phyloP scores from a whole-genome alignment of 2,888 invertebrate genomes.

The Lamproptera curius region DNA sequence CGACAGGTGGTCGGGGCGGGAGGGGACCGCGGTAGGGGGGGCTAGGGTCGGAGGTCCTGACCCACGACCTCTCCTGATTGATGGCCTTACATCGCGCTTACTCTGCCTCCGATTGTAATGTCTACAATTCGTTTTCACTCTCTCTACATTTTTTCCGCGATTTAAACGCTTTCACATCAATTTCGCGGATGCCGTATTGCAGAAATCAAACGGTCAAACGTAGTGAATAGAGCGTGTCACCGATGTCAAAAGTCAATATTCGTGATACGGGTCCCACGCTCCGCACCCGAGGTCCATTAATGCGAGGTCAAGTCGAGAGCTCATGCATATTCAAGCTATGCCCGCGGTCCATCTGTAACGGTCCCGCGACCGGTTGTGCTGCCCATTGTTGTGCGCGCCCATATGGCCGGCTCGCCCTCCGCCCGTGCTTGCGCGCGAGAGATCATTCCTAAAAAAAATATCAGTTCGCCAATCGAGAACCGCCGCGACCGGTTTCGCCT shows the following conservation, averaged over 20 bases:
- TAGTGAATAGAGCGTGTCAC: conserved; percentile 37
- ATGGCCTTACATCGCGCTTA: conserved; percentile 48
- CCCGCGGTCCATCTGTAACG: conserved; percentile 72
- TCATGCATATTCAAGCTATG: conserved; percentile 73
- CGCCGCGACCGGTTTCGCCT: conserved; percentile 22
- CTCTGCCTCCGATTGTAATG: conserved; percentile 47
- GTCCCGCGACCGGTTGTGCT: conserved; percentile 70
- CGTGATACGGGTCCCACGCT: conserved; percentile 58
- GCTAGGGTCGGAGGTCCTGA: conserved; percentile 42
- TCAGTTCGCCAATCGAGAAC: conserved; percentile 12
- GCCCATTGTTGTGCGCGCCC: conserved; percentile 66
- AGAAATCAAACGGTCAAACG: conserved; percentile 19
- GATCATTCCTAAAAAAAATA: conserved; percentile 2
- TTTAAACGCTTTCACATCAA: too few species aligned
- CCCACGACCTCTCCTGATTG: conserved; percentile 63
- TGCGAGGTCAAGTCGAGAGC: conserved; percentile 70
- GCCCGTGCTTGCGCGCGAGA: conserved; percentile 23
- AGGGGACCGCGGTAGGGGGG: conserved; percentile 57
- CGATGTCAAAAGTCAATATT: conserved; percentile 57
- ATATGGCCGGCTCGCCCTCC: conserved; percentile 36
- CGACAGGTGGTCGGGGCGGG: conserved; percentile 74
- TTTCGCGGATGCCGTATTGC: not conserved
- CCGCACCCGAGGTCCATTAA: conserved; percentile 62
- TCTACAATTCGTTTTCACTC: conserved; percentile 35
- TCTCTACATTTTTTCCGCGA: not conserved